Percentiles rank a stretch among this genome's conserved stretches.
Evolutionary conservation across 2,113 vertebrate species (phyloP).

Genomic region (Columbina picui): DNA sequence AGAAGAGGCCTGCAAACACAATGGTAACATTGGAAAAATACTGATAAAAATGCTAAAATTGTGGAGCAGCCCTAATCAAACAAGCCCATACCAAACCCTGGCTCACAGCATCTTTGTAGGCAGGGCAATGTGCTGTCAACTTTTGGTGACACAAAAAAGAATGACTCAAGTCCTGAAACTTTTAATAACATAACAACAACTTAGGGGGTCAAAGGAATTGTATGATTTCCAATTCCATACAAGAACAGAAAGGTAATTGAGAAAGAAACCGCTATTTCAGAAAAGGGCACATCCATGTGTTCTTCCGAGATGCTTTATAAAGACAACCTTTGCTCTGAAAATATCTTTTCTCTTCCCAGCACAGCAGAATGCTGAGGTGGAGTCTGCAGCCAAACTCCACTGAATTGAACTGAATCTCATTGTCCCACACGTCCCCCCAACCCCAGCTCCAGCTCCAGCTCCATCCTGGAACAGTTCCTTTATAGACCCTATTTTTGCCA

Average conservation of each 20-base stretch:
- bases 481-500: neutral
- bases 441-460: neutral
- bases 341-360: neutral
- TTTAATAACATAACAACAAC: conserved; percentile 30
- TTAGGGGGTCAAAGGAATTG: neutral
- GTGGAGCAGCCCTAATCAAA: neutral
- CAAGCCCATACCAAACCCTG: neutral
- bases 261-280: conserved; percentile 8
- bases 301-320: neutral
- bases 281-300: neutral
- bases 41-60: conserved; percentile 52
- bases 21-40: conserved; percentile 33
- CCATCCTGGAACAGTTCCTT: neutral
- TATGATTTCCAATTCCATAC: neutral
- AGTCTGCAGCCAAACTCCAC: conserved; percentile 9
- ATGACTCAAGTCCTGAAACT: neutral
- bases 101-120: neutral
- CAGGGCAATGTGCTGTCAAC: neutral
- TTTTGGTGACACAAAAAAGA: neutral
- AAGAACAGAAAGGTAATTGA: neutral
- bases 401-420: conserved; percentile 2
- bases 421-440: neutral
- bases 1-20: neutral
- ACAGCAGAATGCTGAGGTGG: neutral
- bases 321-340: conserved; percentile 11